Conservation (phyloP, 2,888 invertebrate species). For the Macroteleia sp. region DNA sequence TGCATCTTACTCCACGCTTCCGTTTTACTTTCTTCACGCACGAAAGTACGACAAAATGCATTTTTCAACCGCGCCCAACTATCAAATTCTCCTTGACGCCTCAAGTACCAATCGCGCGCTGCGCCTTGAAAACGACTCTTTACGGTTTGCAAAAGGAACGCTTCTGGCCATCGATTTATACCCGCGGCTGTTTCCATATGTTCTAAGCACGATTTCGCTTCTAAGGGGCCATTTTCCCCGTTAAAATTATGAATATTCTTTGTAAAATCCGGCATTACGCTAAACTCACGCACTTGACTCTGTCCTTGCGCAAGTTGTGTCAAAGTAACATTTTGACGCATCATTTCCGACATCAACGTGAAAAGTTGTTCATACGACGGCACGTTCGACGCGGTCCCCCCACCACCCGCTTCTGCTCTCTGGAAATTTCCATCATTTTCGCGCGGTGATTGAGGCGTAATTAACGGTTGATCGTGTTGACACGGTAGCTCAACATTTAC, state of each 20-base stretch:
- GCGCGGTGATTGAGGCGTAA: no score
- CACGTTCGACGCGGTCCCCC: no score
- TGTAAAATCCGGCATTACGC: background rate
- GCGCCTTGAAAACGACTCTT: background rate
- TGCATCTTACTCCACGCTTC: slow-evolving; percentile 14
- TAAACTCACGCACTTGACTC: no score
- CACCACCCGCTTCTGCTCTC: no score
- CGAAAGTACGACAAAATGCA: background rate
- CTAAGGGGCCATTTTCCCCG: background rate
- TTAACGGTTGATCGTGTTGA: no score
- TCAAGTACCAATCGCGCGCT: background rate
- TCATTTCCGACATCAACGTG: no score
- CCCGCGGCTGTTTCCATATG: background rate
- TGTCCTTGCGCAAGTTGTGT: no score
- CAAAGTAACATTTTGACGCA: no score
- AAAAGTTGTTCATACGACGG: no score
- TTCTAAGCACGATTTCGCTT: background rate
- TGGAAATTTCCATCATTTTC: no score
- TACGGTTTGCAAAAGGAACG: background rate
- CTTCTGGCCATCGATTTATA: background rate
- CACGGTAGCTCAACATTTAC: no score
- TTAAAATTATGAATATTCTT: background rate
- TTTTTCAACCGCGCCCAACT: background rate
- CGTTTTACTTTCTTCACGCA: background rate
- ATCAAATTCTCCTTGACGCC: background rate